A percentile compares a stretch with the other conserved stretches of the same genome.
Conservation (phyloP, 2,888 invertebrate genomes). For the Bellardia bayeri region DNA sequence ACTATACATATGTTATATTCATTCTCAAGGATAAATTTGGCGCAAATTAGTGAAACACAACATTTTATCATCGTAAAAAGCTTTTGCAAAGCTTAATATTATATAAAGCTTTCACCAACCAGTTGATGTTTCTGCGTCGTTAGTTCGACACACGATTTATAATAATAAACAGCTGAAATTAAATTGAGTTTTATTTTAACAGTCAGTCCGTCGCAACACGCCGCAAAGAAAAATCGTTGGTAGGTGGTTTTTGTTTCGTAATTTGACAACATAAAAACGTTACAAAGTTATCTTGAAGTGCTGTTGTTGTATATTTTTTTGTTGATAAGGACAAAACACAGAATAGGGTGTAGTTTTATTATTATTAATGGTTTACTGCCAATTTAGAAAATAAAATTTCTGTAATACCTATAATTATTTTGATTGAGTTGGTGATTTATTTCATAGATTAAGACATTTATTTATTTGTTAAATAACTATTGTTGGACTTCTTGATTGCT, state of each 20-base stretch:
- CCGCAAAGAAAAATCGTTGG: constrained; percentile 13
- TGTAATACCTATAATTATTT: neutral
- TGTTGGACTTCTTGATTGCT: neutral
- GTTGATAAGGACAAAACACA: neutral
- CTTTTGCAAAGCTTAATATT: too few relatives aligned
- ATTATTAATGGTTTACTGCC: neutral
- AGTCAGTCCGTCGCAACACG: constrained; percentile 70
- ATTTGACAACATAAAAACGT: neutral
- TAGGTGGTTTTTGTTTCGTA: neutral
- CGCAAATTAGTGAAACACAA: too few relatives aligned
- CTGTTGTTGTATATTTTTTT: neutral
- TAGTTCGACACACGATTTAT: neutral
- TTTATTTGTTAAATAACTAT: neutral
- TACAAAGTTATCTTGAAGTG: constrained; percentile 1
- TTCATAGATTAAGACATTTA: too few relatives aligned
- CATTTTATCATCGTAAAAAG: too few relatives aligned
- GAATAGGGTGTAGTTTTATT: neutral
- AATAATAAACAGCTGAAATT: constrained; percentile 28
- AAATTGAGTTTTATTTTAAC: constrained; percentile 66
- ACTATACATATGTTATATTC: too few relatives aligned
- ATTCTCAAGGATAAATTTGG: too few relatives aligned
- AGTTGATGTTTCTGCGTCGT: neutral
- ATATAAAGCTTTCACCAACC: too few relatives aligned
- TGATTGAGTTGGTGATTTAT: too few relatives aligned
- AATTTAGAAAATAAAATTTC: neutral